Evolutionary conservation across 1,140 invertebrate genomes (phyloP).

Genomic region (Ceratosolen solmsi): DNA sequence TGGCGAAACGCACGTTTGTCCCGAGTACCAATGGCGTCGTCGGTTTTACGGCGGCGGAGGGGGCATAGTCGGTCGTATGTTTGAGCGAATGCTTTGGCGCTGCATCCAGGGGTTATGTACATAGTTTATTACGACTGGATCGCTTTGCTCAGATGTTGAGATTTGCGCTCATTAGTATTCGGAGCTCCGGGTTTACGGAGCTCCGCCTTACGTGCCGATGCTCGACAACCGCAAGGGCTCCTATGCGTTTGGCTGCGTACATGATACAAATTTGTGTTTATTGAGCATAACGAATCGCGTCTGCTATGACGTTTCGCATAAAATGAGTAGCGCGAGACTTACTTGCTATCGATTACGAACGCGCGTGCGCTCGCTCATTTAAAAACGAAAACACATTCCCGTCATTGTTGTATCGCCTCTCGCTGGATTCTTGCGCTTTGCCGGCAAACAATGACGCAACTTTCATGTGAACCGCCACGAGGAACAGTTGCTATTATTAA

Average conservation of each 20-base stretch:
- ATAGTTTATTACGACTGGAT: too few relatives aligned
- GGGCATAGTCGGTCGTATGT: too few relatives aligned
- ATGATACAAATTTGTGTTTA: constrained; percentile 34
- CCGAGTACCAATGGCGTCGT: too few relatives aligned
- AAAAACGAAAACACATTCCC: neutral
- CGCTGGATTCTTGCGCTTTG: neutral
- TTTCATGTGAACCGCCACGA: neutral
- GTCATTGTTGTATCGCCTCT: neutral
- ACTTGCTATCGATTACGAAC: constrained; percentile 9
- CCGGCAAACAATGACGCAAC: neutral
- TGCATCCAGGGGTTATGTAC: too few relatives aligned
- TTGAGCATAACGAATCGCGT: constrained; percentile 43
- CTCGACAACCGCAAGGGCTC: neutral
- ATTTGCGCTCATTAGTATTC: too few relatives aligned
- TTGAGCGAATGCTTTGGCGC: too few relatives aligned
- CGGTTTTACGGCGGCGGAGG: too few relatives aligned
- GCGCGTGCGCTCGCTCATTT: neutral
- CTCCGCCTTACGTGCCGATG: neutral
- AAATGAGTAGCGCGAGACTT: too few relatives aligned
- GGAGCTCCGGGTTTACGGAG: too few relatives aligned
- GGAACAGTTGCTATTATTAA: neutral
- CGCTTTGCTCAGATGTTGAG: too few relatives aligned
- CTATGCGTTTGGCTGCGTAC: neutral
- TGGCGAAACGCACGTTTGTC: too few relatives aligned
- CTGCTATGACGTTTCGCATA: neutral